A percentile compares a stretch with the other conserved stretches of the same genome.
Evolutionary conservation across 2,797 vertebrate species (phyloP).

Genomic region (Centropyge bicolor): DNA sequence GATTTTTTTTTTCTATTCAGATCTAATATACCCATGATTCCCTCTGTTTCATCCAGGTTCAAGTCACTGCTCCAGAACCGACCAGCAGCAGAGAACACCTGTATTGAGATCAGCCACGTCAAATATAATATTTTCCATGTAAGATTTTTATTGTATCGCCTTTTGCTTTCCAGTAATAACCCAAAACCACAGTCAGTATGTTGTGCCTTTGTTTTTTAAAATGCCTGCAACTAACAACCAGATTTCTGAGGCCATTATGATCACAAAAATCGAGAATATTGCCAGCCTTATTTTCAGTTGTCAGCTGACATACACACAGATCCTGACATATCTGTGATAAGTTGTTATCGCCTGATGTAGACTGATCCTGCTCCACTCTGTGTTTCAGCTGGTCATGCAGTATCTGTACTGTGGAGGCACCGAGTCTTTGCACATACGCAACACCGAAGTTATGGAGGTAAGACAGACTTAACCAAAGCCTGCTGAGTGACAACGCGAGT

Average conservation of each 20-base stretch:
- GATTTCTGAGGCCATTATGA: no score
- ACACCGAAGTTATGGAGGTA: slow-evolving; percentile 99
- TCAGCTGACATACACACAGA: no score
- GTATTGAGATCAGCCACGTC: slow-evolving; percentile 98
- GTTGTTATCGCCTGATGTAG: neutral
- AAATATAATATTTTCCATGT: slow-evolving; percentile 90
- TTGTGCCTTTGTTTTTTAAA: neutral
- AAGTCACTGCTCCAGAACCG: slow-evolving; percentile 97
- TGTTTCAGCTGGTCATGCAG: slow-evolving; percentile 98
- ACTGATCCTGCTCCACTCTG: slow-evolving; percentile 37
- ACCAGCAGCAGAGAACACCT: slow-evolving; percentile 94
- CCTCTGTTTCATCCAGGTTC: slow-evolving; percentile 86
- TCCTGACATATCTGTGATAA: no score
- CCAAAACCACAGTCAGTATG: neutral
- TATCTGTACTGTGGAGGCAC: slow-evolving; percentile 97
- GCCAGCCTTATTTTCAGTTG: no score
- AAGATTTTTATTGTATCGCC: slow-evolving; percentile 12
- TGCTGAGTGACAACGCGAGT: neutral
- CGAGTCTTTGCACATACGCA: slow-evolving; percentile 96
- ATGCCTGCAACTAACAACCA: no score
- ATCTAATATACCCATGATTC: neutral
- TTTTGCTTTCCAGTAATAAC: neutral
- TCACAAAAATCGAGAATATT: no score
- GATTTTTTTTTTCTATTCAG: neutral
- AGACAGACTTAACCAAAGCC: slow-evolving; percentile 30